phyloP scores from a whole-genome alignment of 1,140 invertebrate species.

The Liolophura sinensis region DNA sequence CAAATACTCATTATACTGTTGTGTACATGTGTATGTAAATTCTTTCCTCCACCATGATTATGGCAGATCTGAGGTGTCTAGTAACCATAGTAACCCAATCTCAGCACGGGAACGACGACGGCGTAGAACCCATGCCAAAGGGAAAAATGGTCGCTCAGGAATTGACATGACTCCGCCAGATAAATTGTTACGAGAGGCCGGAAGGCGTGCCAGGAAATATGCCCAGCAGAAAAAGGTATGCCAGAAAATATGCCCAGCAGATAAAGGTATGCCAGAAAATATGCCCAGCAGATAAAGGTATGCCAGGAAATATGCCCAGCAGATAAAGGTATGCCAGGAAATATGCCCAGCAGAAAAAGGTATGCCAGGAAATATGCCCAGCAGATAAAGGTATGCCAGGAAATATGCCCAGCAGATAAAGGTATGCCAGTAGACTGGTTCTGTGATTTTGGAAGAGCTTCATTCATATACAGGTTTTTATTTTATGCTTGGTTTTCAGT shows the following conservation, averaged over 20 bases:
- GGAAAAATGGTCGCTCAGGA: conserved; percentile 25
- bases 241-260: conserved; percentile 18
- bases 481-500: no score
- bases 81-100: not conserved
- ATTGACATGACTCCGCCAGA: conserved; percentile 54
- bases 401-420: conserved; percentile 36
- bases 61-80: no score
- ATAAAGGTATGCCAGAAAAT: conserved; percentile 34
- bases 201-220: conserved; percentile 36
- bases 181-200: conserved; percentile 27
- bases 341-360: conserved; percentile 36
- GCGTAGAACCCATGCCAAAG: conserved; percentile 20
- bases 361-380: conserved; percentile 13
- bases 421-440: conserved; percentile 14
- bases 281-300: conserved; percentile 37
- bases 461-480: no score
- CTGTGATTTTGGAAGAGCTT: no score
- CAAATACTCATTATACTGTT: no score
- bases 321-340: conserved; percentile 34
- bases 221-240: conserved; percentile 35
- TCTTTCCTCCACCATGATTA: no score
- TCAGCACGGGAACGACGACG: conserved; percentile 4
- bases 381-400: conserved; percentile 30
- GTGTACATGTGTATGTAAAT: no score
- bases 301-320: no score